Evolutionary conservation across 2,797 vertebrate species (phyloP).

Genomic region (Chloroceryle amazona): DNA sequence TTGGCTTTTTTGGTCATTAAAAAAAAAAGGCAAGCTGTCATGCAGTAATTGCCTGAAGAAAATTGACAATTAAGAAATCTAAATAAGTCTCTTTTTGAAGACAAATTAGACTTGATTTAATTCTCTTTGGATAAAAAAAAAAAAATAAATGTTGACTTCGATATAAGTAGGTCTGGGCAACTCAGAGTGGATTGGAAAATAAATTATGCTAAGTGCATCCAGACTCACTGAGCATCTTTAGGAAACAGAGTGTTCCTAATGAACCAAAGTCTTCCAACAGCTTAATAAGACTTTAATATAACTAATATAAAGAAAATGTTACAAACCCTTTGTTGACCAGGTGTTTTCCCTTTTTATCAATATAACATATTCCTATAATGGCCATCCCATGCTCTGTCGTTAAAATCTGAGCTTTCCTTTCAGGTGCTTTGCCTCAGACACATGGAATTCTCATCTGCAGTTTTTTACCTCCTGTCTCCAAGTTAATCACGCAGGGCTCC

Average conservation of each 20-base stretch:
- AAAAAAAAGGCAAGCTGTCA: slow-evolving; percentile 43
- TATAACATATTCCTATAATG: slow-evolving; percentile 50
- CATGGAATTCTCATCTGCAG: slow-evolving; percentile 60
- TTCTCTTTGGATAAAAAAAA: not conserved
- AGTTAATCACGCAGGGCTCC: slow-evolving; percentile 40
- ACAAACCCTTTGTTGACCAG: slow-evolving; percentile 55
- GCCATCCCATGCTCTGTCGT: slow-evolving; percentile 40
- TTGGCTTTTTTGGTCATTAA: slow-evolving; percentile 52
- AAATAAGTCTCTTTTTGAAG: slow-evolving; percentile 51
- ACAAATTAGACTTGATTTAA: slow-evolving; percentile 53
- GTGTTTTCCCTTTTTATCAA: slow-evolving; percentile 60
- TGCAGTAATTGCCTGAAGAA: slow-evolving; percentile 58
- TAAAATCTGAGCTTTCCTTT: slow-evolving; percentile 64
- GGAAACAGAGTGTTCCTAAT: slow-evolving; percentile 50
- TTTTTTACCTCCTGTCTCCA: slow-evolving; percentile 28
- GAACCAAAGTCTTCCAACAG: slow-evolving; percentile 50
- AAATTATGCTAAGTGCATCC: slow-evolving; percentile 75
- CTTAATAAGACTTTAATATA: slow-evolving; percentile 52
- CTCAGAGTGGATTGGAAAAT: slow-evolving; percentile 63
- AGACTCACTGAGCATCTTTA: slow-evolving; percentile 58
- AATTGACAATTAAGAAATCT: slow-evolving; percentile 62
- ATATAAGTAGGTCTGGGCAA: slow-evolving; percentile 28
- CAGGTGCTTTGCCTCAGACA: slow-evolving; percentile 51
- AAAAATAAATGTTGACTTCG: slow-evolving; percentile 41
- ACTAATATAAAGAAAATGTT: slow-evolving; percentile 23